Evolutionary conservation across 2,797 vertebrate genomes (phyloP).

Genomic region (Bovichtus variegatus): DNA sequence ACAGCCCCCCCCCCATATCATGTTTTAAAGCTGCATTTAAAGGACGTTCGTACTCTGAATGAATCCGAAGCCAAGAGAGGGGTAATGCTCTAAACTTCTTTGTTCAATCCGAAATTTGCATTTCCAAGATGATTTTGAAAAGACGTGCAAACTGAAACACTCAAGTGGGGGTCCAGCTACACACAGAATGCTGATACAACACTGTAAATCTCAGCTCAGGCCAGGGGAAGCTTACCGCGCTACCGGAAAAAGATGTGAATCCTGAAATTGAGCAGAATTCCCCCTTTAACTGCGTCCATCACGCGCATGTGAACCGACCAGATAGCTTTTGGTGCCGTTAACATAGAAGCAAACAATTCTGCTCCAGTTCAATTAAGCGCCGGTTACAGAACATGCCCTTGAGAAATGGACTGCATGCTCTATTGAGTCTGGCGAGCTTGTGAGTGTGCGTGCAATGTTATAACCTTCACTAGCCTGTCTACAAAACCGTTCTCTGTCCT

Average conservation of each 20-base stretch:
- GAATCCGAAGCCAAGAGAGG: neutral
- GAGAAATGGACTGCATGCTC: slow-evolving; percentile 80
- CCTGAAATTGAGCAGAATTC: slow-evolving; percentile 38
- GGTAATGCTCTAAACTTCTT: neutral
- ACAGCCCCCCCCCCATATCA: neutral
- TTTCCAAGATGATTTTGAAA: slow-evolving; percentile 15
- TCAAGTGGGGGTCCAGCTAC: slow-evolving; percentile 9
- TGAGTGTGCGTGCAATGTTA: slow-evolving; percentile 27
- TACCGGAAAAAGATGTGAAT: slow-evolving; percentile 11
- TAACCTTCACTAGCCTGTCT: slow-evolving; percentile 79
- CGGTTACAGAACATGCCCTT: slow-evolving; percentile 80
- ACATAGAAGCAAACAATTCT: slow-evolving; percentile 72
- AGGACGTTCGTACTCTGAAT: neutral
- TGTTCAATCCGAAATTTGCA: neutral
- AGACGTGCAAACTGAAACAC: neutral
- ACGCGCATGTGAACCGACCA: slow-evolving; percentile 51
- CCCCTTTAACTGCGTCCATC: slow-evolving; percentile 58
- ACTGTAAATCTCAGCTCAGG: slow-evolving; percentile 29
- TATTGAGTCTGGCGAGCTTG: slow-evolving; percentile 58
- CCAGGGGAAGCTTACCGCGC: slow-evolving; percentile 27
- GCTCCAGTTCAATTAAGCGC: slow-evolving; percentile 76
- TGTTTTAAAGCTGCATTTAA: neutral
- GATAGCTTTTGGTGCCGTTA: slow-evolving; percentile 55
- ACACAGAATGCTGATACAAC: slow-evolving; percentile 30
- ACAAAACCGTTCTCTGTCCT: slow-evolving; percentile 79